These are phyloP conservation scores for Pelmatolapia mariae DNA, from an alignment of 2,113 vertebrate species.

Conservation along the genomic window DNA sequence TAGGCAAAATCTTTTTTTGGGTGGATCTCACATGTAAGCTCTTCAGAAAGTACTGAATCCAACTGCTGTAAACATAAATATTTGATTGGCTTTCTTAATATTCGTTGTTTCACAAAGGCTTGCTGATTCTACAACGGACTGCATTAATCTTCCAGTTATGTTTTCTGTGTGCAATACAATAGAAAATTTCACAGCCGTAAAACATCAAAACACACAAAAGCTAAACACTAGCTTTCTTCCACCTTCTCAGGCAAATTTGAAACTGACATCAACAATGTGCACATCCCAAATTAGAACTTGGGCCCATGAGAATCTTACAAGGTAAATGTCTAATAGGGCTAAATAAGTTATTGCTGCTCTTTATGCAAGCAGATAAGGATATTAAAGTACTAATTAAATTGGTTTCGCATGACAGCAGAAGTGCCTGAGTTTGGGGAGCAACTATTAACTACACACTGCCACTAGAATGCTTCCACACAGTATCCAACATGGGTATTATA, in stretches of 20 bases:
- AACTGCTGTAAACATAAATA: neutral
- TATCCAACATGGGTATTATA: neutral
- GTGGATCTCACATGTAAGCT: neutral
- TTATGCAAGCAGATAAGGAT: constrained; percentile 45
- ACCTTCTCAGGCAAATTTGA: constrained; percentile 2
- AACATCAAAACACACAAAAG: neutral
- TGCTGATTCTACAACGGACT: neutral
- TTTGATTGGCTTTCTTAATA: neutral
- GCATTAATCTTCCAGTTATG: neutral
- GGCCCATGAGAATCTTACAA: constrained; percentile 44
- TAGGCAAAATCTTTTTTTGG: neutral
- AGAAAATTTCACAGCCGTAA: neutral
- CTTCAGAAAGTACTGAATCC: neutral
- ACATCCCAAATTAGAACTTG: constrained; percentile 26
- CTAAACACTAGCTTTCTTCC: neutral
- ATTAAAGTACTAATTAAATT: constrained; percentile 60
- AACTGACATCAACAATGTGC: constrained; percentile 18
- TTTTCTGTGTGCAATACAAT: neutral
- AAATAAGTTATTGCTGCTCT: constrained; percentile 56
- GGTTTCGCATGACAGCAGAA: constrained; percentile 35
- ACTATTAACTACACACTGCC: neutral
- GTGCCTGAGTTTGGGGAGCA: constrained; percentile 8
- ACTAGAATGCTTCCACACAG: neutral
- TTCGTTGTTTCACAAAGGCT: neutral
- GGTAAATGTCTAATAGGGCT: constrained; percentile 51